These are phyloP conservation scores for Dusona sp. DNA, from an alignment of 2,888 invertebrate species.

Conservation along the genomic window DNA sequence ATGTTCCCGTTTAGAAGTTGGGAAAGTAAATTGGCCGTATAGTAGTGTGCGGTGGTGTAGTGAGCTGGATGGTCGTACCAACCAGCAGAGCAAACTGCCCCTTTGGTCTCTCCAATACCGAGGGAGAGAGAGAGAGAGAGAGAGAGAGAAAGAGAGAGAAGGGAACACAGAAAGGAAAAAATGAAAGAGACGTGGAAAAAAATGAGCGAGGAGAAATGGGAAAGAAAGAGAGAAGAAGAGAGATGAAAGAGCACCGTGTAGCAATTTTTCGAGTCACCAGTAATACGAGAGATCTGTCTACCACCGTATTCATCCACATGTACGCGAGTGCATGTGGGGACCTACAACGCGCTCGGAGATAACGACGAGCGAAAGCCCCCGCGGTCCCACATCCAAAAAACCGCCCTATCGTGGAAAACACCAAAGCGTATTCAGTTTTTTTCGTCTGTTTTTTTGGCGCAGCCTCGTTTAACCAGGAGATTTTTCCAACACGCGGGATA, in stretches of 20 bases:
- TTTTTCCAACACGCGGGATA: conserved; percentile 59
- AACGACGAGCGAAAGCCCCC: conserved; percentile 62
- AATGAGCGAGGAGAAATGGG: background rate
- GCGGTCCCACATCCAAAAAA: conserved; percentile 55
- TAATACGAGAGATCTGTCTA: conserved; percentile 64
- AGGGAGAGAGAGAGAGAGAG: conserved; percentile 3
- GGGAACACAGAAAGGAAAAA: conserved; percentile 11
- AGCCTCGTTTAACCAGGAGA: conserved; percentile 53
- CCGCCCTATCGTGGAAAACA: conserved; percentile 63
- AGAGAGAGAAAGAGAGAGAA: conserved; percentile 27
- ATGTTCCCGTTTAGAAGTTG: conserved; percentile 60
- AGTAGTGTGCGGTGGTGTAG: conserved; percentile 43
- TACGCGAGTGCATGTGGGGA: conserved; percentile 22
- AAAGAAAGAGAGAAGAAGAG: conserved; percentile 23
- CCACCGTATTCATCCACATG: conserved; percentile 47
- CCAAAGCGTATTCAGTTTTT: conserved; percentile 41
- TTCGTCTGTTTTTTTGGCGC: conserved; percentile 10
- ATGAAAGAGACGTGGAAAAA: background rate
- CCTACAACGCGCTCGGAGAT: conserved; percentile 61
- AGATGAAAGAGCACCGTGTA: conserved; percentile 54
- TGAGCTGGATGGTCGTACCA: conserved; percentile 34
- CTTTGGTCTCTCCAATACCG: conserved; percentile 27
- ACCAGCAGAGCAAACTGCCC: conserved; percentile 57
- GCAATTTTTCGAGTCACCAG: conserved; percentile 68
- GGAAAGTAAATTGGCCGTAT: conserved; percentile 67